Conservation (phyloP, 2,113 vertebrate species). For the Eudyptes chrysolophus region DNA sequence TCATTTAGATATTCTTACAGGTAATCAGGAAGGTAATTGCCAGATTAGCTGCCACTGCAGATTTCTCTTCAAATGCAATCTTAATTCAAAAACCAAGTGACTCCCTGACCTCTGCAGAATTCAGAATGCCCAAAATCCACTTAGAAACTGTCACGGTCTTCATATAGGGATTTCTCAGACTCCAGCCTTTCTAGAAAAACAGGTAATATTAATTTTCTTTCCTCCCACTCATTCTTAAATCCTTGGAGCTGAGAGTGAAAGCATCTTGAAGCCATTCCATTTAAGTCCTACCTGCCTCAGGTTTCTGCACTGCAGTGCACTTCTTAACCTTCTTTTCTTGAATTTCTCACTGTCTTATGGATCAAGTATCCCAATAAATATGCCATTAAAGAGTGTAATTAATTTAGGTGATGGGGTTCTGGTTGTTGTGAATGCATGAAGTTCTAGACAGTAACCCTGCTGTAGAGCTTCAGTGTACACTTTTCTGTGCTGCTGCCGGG, state of each 20-base stretch:
- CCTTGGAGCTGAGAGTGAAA: not conserved
- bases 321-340: not conserved
- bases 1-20: conserved; percentile 17
- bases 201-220: not conserved
- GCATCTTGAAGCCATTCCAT: not conserved
- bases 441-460: not conserved
- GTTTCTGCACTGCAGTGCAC: not conserved
- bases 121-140: not conserved
- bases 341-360: not conserved
- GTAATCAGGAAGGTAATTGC: conserved; percentile 31
- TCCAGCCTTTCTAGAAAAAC: not conserved
- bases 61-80: not conserved
- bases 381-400: not conserved
- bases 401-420: not conserved
- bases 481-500: not conserved
- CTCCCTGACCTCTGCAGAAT: not conserved
- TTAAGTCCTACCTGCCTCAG: not conserved
- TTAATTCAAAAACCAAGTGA: not conserved
- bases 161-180: not conserved
- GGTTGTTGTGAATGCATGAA: not conserved
- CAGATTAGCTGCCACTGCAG: not conserved
- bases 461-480: not conserved
- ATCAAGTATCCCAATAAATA: not conserved
- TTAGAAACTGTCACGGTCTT: not conserved
- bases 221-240: not conserved